A percentile compares a stretch with the other conserved stretches of the same genome.
Conservation (phyloP, 2,888 invertebrate genomes). For the Standfussiana lucernea region DNA sequence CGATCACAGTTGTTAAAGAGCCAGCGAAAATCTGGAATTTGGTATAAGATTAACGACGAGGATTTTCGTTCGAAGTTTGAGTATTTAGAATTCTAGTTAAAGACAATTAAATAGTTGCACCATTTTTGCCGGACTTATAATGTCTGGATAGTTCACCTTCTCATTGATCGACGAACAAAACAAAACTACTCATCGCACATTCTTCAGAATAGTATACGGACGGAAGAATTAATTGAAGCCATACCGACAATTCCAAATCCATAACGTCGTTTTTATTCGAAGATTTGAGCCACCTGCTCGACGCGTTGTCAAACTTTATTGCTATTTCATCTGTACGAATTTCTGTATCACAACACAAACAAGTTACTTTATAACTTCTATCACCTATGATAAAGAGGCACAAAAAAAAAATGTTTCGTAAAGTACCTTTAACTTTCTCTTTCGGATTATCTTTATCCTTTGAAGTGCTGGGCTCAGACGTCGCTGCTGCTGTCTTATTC, state of each 20-base stretch:
- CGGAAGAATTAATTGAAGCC: constrained; percentile 31
- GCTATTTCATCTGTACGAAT: constrained; percentile 71
- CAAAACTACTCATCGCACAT: not conserved
- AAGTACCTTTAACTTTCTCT: constrained; percentile 68
- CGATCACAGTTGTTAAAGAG: constrained; percentile 91
- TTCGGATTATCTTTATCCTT: constrained; percentile 65
- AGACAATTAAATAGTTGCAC: not conserved
- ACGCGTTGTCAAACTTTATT: constrained; percentile 84
- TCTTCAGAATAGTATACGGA: not conserved
- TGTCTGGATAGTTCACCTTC: not conserved
- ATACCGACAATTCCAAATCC: constrained; percentile 85
- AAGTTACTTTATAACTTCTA: not conserved
- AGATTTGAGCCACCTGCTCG: constrained; percentile 88
- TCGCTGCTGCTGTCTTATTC: not conserved
- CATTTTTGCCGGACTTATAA: not conserved
- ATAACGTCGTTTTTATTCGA: constrained; percentile 84
- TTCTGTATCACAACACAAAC: constrained; percentile 59
- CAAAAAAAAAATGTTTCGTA: not conserved
- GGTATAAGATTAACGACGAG: no score
- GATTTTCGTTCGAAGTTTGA: not conserved
- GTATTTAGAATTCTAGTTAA: not conserved
- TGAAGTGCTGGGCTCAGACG: constrained; percentile 75
- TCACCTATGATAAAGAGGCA: not conserved
- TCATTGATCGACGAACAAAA: not conserved
- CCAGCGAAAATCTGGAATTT: constrained; percentile 77